Percentiles rank a stretch among this genome's conserved stretches.
phyloP scores from a whole-genome alignment of 2,113 vertebrate genomes.

The Megatriorchis doriae region DNA sequence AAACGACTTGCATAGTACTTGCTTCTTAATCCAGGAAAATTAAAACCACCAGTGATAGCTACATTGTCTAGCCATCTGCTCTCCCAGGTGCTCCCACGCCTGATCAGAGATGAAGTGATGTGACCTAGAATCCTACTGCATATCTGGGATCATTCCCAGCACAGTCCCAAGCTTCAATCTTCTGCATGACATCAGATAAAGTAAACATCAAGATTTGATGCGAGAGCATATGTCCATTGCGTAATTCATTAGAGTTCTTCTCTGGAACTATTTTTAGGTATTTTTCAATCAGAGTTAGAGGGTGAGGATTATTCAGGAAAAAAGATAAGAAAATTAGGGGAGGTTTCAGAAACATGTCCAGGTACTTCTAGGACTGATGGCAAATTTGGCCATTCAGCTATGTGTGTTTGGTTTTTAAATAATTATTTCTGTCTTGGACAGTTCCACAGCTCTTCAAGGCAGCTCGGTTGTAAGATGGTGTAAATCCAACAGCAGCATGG shows the following conservation, averaged over 20 bases:
- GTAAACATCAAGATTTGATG: not conserved
- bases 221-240: not conserved
- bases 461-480: not conserved
- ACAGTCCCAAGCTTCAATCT: not conserved
- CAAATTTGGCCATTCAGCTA: not conserved
- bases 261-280: not conserved
- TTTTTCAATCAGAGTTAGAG: not conserved
- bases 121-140: slow-evolving; percentile 15
- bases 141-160: slow-evolving; percentile 16
- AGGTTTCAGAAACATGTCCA: not conserved
- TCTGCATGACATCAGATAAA: slow-evolving; percentile 1
- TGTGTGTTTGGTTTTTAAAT: not conserved
- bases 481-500: not conserved
- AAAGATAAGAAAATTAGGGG: not conserved
- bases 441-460: not conserved
- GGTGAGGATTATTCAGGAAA: not conserved
- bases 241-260: slow-evolving; percentile 6
- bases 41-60: slow-evolving; percentile 20
- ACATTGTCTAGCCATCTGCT: slow-evolving; percentile 54
- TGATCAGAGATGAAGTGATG: not conserved
- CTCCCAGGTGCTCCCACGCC: slow-evolving; percentile 32
- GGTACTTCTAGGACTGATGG: not conserved
- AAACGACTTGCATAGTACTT: not conserved
- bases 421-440: not conserved
- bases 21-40: slow-evolving; percentile 61